Percentiles rank a stretch among this genome's conserved stretches.
Evolutionary conservation across 2,888 invertebrate species (phyloP).

Genomic region (Agrochola macilenta): DNA sequence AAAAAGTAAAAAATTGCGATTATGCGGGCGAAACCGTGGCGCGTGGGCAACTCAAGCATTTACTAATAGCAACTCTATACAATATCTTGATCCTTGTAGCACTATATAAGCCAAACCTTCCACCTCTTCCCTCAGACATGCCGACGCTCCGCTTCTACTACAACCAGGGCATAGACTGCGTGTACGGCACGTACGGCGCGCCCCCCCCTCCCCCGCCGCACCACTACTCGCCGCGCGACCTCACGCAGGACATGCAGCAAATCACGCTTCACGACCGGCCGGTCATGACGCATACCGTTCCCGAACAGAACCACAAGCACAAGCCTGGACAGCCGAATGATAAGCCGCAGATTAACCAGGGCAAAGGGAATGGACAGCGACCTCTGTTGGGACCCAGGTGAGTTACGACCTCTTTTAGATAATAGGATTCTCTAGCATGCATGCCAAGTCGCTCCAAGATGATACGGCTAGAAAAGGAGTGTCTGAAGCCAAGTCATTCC

Average conservation of each 20-base stretch:
- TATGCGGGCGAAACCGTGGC: background rate
- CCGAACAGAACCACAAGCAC: conserved; percentile 76
- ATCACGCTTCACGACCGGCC: conserved; percentile 80
- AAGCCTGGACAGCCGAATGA: conserved; percentile 71
- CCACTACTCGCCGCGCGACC: conserved; percentile 77
- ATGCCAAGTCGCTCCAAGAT: background rate
- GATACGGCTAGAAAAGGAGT: background rate
- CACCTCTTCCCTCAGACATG: conserved; percentile 82
- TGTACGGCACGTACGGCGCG: conserved; percentile 83
- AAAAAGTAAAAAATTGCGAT: background rate
- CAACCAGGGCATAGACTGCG: conserved; percentile 92
- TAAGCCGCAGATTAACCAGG: conserved; percentile 74
- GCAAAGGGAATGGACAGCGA: conserved; percentile 81
- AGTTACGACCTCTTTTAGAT: conserved; percentile 2
- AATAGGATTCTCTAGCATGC: background rate
- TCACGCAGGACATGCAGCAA: conserved; percentile 84
- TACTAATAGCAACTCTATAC: background rate
- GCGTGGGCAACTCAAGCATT: background rate
- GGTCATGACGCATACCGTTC: conserved; percentile 36
- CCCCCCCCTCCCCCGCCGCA: conserved; percentile 70
- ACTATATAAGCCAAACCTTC: no score
- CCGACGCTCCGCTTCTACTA: conserved; percentile 92
- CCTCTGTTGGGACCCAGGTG: conserved; percentile 84
- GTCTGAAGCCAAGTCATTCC: background rate
- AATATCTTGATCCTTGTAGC: background rate